Evolutionary conservation across 2,797 vertebrate genomes (phyloP), one percentile per base, ranked within the genome.

Genomic region (Karalla daura): DNA sequence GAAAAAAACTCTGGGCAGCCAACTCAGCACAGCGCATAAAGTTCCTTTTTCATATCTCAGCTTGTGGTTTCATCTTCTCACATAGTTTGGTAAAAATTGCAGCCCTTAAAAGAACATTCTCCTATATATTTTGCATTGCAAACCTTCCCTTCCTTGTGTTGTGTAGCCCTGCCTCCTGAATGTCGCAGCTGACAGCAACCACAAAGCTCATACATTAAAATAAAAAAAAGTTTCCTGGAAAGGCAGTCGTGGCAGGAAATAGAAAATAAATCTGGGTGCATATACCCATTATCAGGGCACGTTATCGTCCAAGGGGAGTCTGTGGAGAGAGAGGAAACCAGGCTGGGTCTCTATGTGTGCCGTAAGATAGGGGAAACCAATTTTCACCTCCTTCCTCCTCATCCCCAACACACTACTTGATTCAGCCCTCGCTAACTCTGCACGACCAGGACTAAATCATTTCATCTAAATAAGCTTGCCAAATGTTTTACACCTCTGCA

Each of bases 401-500:
- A 50, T 78, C 76, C 85, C 78, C 78, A 76, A 62, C 81, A 77
- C 80, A 78, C 70, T 71, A 76, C 89, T 87, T 84, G 85, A 87
- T 84, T 90, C 87, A 74, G 84, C 74, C 83, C 70, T 86, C 58
- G 74, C 88, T 76, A 89, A 90, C 68, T 78, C 87, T 71, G 78
- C 81, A 83, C 77, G 69, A 81, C 70, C 86, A 63, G 78, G 69
- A 83, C 80, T 72, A 76, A 91, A 93, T 91, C 89, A 81, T 80
- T 91, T 84, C 83, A 93, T 93, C 93, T 92, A 87, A 93, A 93
- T 93, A 92, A 93, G 86, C 77, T 74, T 78, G 78, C 84, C 76
- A 89, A 94, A 94, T 93, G 91, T 94, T 92, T 90, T 91, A 93
- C 91, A 92, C 91, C 88, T 90, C 87, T 80, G 83, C 88, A 86